phyloP scores from a whole-genome alignment of 2,113 vertebrate species.

The Pogonocichla stellata region DNA sequence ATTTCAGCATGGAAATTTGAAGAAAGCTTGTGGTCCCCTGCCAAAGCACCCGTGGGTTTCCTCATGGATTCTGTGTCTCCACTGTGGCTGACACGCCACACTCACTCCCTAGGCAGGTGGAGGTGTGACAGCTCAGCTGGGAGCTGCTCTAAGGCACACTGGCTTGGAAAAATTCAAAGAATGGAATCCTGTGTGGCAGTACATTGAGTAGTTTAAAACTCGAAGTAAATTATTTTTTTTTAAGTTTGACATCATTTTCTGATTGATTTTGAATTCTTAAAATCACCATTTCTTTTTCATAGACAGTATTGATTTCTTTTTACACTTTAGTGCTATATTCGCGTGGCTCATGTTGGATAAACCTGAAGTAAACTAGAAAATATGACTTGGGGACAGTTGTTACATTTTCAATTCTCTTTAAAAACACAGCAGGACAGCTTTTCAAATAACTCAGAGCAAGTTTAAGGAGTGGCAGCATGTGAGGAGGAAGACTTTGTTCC shows the following conservation, averaged over 20 bases:
- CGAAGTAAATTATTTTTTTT: neutral
- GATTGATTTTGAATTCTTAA: neutral
- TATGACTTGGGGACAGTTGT: neutral
- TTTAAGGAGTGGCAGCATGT: neutral
- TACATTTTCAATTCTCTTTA: neutral
- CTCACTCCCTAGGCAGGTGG: neutral
- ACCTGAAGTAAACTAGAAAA: neutral
- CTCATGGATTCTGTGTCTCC: neutral
- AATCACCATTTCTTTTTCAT: neutral
- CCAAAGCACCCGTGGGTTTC: rapidly evolving
- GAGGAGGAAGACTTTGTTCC: neutral
- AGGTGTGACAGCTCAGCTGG: neutral
- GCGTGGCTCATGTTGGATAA: neutral
- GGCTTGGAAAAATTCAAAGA: neutral
- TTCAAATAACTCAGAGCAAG: neutral
- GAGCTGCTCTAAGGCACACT: neutral
- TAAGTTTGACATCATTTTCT: neutral
- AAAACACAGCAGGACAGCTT: neutral
- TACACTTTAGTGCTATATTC: neutral
- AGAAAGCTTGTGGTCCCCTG: neutral
- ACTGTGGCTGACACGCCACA: rapidly evolving
- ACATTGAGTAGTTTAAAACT: neutral
- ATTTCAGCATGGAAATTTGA: neutral
- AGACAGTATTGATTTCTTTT: neutral
- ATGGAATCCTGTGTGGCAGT: neutral